Conservation (phyloP, 2,113 vertebrate genomes). For the Hydrochoerus hydrochaeris region DNA sequence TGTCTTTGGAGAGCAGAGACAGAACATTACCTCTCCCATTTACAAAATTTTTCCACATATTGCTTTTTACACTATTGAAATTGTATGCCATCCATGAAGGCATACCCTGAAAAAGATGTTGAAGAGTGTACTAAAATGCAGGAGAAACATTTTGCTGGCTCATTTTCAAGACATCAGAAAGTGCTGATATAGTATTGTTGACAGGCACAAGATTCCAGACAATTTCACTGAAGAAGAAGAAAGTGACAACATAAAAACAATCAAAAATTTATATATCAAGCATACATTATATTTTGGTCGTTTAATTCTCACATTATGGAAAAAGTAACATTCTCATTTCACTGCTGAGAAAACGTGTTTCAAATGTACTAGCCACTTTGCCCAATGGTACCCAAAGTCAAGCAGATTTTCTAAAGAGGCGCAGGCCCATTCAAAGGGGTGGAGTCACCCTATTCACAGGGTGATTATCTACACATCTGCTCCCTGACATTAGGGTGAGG, state of each 20-base stretch:
- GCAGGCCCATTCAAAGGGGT: neutral
- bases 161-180: conserved; percentile 34
- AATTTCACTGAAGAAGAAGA: neutral
- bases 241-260: neutral
- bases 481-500: neutral
- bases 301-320: neutral
- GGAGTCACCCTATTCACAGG: neutral
- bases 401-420: neutral
- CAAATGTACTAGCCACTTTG: neutral
- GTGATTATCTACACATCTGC: neutral
- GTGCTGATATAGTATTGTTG: neutral
- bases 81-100: neutral
- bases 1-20: neutral
- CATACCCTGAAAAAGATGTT: neutral
- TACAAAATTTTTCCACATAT: neutral
- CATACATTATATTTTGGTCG: neutral
- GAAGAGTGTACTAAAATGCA: neutral
- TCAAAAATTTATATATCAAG: neutral
- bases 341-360: neutral
- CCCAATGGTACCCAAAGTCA: neutral
- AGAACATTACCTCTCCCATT: neutral
- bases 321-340: neutral
- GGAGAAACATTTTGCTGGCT: neutral
- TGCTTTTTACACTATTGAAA: neutral
- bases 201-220: neutral